A percentile compares a stretch with the other conserved stretches of the same genome.
These are phyloP conservation scores for Betta splendens DNA, from an alignment of 2,797 vertebrate species.

Conservation along the genomic window DNA sequence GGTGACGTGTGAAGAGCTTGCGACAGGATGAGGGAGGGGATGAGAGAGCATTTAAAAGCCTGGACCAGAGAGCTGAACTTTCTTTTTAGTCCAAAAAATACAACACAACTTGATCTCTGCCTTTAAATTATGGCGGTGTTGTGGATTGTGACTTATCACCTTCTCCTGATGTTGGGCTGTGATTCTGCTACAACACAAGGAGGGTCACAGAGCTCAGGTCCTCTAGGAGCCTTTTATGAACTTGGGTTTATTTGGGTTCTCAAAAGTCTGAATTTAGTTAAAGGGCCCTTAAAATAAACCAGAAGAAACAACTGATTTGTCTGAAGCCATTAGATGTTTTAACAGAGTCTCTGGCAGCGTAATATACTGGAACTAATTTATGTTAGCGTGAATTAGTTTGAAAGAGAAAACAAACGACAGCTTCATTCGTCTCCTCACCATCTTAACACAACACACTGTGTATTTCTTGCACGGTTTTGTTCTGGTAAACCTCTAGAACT, in stretches of 20 bases:
- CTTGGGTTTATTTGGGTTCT: no score
- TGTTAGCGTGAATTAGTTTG: background rate
- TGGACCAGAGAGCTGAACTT: constrained; percentile 23
- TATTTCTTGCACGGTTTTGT: background rate
- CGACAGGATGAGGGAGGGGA: constrained; percentile 23
- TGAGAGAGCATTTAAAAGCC: constrained; percentile 45
- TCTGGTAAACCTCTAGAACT: background rate
- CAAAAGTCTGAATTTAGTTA: no score
- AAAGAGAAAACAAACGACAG: background rate
- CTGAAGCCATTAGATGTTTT: background rate
- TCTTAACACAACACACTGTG: background rate
- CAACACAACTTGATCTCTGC: background rate
- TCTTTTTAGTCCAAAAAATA: constrained; percentile 34
- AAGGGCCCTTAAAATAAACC: no score
- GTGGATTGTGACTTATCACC: no score
- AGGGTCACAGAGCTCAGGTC: no score
- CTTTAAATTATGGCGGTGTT: background rate
- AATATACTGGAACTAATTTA: background rate
- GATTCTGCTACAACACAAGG: no score
- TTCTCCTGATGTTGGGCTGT: no score
- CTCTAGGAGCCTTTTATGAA: no score
- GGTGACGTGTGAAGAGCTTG: constrained; percentile 62
- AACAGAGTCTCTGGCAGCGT: background rate
- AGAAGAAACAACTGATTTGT: background rate
- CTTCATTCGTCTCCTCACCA: background rate